phyloP scores from a whole-genome alignment of 2,113 vertebrate genomes.

The Cephalopholis sonnerati region DNA sequence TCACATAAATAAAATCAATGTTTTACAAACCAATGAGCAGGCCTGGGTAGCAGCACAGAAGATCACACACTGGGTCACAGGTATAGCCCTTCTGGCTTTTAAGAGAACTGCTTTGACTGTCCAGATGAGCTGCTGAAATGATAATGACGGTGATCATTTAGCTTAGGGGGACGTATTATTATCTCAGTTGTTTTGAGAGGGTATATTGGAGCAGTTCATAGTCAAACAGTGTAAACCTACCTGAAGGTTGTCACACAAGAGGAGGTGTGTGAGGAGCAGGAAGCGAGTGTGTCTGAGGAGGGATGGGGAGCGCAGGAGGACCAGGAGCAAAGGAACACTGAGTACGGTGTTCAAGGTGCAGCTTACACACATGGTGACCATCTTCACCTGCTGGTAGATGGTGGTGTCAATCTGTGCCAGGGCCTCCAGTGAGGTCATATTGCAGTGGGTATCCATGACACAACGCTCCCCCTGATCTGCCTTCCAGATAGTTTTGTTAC shows the following conservation, averaged over 20 bases:
- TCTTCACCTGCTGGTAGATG: constrained; percentile 43
- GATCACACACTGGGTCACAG: constrained; percentile 48
- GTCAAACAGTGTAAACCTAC: not conserved
- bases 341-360: constrained; percentile 37
- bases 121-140: constrained; percentile 49
- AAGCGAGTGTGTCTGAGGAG: constrained; percentile 57
- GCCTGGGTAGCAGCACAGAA: constrained; percentile 31
- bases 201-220: not conserved
- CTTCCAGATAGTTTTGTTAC: not conserved
- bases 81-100: constrained; percentile 27
- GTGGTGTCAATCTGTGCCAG: constrained; percentile 43
- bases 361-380: constrained; percentile 47
- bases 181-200: not conserved
- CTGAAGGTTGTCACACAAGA: constrained; percentile 53
- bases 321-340: constrained; percentile 43
- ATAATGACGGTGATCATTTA: not conserved
- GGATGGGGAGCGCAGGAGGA: constrained; percentile 32
- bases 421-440: constrained; percentile 9
- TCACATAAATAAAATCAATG: not conserved
- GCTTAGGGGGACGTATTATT: not conserved
- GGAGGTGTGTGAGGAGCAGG: constrained; percentile 55
- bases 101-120: constrained; percentile 21
- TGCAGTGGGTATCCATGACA: constrained; percentile 22
- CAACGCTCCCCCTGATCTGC: not conserved
- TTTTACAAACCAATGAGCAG: constrained; percentile 54